phyloP scores from a whole-genome alignment of 2,797 vertebrate genomes.

The Lagorchestes hirsutus region DNA sequence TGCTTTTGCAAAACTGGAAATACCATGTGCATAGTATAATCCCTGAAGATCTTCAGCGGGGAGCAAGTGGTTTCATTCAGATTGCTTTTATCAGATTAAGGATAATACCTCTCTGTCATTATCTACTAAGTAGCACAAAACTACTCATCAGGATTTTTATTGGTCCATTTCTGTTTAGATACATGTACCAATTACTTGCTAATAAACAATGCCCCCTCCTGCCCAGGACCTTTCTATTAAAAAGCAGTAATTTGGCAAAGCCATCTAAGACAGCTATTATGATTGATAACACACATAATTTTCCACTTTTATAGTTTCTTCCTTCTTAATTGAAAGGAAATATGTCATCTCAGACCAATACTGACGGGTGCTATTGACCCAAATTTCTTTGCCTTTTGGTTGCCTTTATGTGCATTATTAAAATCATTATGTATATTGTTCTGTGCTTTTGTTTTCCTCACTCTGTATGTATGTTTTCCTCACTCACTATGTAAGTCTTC shows the following conservation, averaged over 20 bases:
- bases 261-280: background rate
- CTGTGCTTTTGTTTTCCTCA: background rate
- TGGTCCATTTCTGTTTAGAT: background rate
- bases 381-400: background rate
- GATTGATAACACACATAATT: background rate
- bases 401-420: background rate
- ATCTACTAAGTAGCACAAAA: background rate
- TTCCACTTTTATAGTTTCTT: background rate
- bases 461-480: background rate
- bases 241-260: background rate
- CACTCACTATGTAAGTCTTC: background rate
- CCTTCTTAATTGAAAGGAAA: background rate
- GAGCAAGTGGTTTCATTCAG: background rate
- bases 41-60: background rate
- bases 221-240: background rate
- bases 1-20: conserved; percentile 58
- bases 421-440: background rate
- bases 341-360: background rate
- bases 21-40: conserved; percentile 74
- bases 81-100: background rate
- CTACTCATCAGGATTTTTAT: background rate
- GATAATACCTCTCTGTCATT: background rate
- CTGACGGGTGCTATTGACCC: background rate
- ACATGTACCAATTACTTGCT: background rate
- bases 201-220: background rate